Evolutionary conservation across 2,797 vertebrate genomes (phyloP).

Genomic region (Notamacropus eugenii): DNA sequence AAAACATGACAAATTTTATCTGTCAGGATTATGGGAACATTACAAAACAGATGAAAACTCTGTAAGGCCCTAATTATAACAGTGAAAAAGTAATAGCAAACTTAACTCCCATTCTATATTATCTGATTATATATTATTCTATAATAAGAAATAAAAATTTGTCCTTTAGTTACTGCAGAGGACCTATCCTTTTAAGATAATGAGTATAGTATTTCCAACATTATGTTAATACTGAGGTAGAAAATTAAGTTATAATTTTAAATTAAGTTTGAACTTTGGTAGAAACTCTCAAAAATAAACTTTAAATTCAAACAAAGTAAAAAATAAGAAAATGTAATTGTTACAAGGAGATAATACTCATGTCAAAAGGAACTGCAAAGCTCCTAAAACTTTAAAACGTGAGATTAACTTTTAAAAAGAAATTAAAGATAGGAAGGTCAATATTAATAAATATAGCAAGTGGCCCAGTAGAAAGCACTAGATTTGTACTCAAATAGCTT

Average conservation of each 20-base stretch:
- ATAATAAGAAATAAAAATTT: constrained; percentile 38
- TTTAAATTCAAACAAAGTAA: constrained; percentile 60
- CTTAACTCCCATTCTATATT: neutral
- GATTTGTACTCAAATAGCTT: neutral
- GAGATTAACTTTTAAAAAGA: constrained; percentile 60
- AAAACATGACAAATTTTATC: constrained; percentile 8
- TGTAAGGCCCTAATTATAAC: constrained; percentile 44
- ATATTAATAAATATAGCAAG: neutral
- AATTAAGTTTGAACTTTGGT: constrained; percentile 55
- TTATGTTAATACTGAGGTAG: constrained; percentile 52
- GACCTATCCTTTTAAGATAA: constrained; percentile 36
- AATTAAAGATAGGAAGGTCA: constrained; percentile 46
- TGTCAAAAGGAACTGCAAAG: constrained; percentile 51
- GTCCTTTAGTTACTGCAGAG: constrained; percentile 45
- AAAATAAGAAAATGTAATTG: constrained; percentile 17
- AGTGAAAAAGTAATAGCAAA: constrained; percentile 45
- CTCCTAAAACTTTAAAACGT: constrained; percentile 67
- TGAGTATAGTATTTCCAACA: constrained; percentile 47
- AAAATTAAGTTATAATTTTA: constrained; percentile 66
- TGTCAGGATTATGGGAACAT: neutral
- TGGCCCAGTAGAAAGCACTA: neutral
- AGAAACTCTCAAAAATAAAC: constrained; percentile 48
- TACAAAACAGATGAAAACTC: neutral
- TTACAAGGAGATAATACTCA: constrained; percentile 58
- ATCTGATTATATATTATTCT: neutral